Evolutionary conservation across 2,797 vertebrate species (phyloP).

Genomic region (Labeo calbasu): DNA sequence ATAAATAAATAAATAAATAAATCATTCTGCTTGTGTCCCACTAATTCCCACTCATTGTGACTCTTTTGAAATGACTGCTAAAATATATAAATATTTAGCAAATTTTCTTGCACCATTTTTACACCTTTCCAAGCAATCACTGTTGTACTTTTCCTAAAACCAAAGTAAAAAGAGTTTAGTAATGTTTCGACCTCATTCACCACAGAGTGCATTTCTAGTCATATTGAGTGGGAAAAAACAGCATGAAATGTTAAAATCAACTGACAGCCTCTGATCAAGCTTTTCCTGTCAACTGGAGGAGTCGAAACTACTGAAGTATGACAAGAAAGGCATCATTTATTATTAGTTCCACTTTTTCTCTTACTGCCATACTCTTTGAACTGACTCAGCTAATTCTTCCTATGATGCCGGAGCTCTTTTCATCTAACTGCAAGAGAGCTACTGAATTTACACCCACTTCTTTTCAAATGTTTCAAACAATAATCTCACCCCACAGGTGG

Average conservation of each 20-base stretch:
- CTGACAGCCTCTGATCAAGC: not conserved
- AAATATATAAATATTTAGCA: too few species aligned
- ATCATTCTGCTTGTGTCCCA: too few species aligned
- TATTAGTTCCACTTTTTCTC: not conserved
- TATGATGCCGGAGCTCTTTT: not conserved
- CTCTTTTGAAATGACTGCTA: too few species aligned
- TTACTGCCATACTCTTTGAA: not conserved
- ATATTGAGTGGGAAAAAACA: not conserved
- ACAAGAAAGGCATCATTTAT: slow-evolving; percentile 2
- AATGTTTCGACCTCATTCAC: not conserved
- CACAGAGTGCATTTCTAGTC: not conserved
- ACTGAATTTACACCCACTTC: slow-evolving; percentile 14
- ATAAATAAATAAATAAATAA: too few species aligned
- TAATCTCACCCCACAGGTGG: not conserved
- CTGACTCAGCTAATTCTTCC: not conserved
- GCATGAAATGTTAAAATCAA: not conserved
- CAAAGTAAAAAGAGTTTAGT: not conserved
- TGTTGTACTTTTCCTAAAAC: not conserved
- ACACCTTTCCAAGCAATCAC: not conserved
- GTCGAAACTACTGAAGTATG: not conserved
- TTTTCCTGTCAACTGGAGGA: slow-evolving; percentile 12
- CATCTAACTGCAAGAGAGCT: not conserved
- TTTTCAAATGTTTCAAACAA: slow-evolving; percentile 18
- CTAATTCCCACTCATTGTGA: too few species aligned
- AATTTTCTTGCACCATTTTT: too few species aligned